Evolutionary conservation across 2,888 invertebrate species (phyloP).

Genomic region (Agrotis ipsilon): DNA sequence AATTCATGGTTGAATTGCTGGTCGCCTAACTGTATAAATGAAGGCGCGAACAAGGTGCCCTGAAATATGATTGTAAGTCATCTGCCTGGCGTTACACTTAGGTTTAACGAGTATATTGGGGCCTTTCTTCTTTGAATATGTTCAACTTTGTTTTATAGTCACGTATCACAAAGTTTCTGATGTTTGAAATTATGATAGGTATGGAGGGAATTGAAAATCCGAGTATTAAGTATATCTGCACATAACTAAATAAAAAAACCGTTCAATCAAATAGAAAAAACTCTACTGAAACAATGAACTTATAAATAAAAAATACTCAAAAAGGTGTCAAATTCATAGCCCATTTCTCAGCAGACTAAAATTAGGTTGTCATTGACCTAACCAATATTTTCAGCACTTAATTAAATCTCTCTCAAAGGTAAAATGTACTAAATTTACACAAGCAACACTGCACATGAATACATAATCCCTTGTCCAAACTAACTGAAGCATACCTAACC

Average conservation of each 20-base stretch:
- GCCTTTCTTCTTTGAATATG: neutral
- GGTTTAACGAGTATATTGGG: neutral
- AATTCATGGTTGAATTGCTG: constrained; percentile 29
- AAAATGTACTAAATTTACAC: constrained; percentile 28
- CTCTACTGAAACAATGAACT: no score
- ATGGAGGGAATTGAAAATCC: neutral
- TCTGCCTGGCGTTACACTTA: neutral
- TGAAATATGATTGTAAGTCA: constrained; percentile 5
- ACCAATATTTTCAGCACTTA: neutral
- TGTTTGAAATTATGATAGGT: neutral
- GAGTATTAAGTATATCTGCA: no score
- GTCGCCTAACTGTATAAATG: neutral
- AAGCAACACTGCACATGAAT: constrained; percentile 29
- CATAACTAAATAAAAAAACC: no score
- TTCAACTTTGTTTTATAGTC: neutral
- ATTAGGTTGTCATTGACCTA: no score
- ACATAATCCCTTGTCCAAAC: constrained; percentile 34
- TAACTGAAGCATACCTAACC: constrained; percentile 28
- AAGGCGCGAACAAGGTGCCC: no score
- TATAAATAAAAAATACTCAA: no score
- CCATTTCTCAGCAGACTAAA: no score
- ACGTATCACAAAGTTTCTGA: neutral
- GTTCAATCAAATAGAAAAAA: no score
- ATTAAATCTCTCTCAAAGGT: constrained; percentile 6
- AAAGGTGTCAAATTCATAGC: no score